Evolutionary conservation across 2,888 invertebrate genomes (phyloP), one percentile per base, ranked within the genome.

Genomic region (Xanthostigma xanthostigma): DNA sequence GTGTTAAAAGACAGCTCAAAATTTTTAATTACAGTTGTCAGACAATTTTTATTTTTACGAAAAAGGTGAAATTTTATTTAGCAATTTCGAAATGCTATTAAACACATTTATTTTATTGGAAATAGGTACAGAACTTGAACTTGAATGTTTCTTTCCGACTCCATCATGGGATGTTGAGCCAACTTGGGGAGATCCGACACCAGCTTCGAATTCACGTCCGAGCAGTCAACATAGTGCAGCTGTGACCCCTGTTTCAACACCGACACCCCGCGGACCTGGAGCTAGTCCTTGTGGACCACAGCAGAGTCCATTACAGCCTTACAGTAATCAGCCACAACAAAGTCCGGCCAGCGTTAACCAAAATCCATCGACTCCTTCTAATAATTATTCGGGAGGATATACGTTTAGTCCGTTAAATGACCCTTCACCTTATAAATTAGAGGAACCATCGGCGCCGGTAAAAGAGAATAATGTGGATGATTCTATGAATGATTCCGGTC

Each of bases 351-450:
- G 59, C 42, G 64, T 62, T 33, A 27, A 38, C 46, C 59, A 59
- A 50, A 65, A 61, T 52, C 63, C 65, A 39, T 58, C 61, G n/a
- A 62, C 66, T 11, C 64, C 65, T 36, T 61, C 62, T 33, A 63
- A 63, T 41, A 64, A 65, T 41, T 72, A 70, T 61, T 62, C 65
- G 69, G 71, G 68, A 62, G 60, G 75, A 55, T 79, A 78, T 65
- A 70, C 76, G 50, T 79, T 80, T 65, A 76, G 77, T 60, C 80
- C 82, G 47, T 69, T 81, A 62, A 68, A 72, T 41, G 77, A 77
- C 35, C 70, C 74, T 36, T 59, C 66, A 50, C 49, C 53, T 50
- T 47, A 67, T 53, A 69, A 71, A 33, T 64, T 72, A 46, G 74
- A 75, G 56, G 74, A 75, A 41, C 64, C 61, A 37, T 60, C 61